A percentile compares a stretch with the other conserved stretches of the same genome.
phyloP scores from a whole-genome alignment of 1,140 invertebrate genomes.

The Tetraneura akinire region DNA sequence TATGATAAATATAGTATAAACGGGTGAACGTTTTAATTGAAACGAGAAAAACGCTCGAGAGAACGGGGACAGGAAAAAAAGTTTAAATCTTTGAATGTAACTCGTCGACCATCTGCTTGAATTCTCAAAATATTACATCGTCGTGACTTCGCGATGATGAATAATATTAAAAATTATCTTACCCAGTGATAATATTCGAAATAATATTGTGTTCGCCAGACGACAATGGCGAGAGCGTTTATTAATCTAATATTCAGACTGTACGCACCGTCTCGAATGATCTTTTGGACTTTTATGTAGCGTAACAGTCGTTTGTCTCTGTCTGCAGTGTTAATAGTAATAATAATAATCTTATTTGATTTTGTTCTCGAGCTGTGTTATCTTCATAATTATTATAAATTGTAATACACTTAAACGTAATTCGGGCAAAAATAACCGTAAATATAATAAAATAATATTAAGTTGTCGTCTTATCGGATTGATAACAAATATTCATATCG shows the following conservation, averaged over 20 bases:
- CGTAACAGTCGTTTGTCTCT: neutral
- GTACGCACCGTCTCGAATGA: neutral
- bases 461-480: too few relatives aligned
- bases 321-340: too few relatives aligned
- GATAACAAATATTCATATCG: too few relatives aligned
- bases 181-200: neutral
- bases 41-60: too few relatives aligned
- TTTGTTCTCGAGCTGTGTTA: neutral
- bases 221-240: neutral
- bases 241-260: neutral
- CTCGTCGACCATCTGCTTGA: neutral
- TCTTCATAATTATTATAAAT: neutral
- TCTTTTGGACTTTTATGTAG: neutral
- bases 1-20: too few relatives aligned
- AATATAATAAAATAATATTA: too few relatives aligned
- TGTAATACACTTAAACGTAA: too few relatives aligned
- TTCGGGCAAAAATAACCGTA: too few relatives aligned
- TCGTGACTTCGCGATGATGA: neutral
- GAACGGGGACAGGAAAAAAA: too few relatives aligned
- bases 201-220: neutral
- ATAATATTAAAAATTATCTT: conserved; percentile 7
- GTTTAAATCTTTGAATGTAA: too few relatives aligned
- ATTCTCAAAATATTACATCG: neutral
- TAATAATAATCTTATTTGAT: too few relatives aligned
- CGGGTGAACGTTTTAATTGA: too few relatives aligned